Conservation (phyloP, 2,797 vertebrate species). For the Enteromius mattozi region DNA sequence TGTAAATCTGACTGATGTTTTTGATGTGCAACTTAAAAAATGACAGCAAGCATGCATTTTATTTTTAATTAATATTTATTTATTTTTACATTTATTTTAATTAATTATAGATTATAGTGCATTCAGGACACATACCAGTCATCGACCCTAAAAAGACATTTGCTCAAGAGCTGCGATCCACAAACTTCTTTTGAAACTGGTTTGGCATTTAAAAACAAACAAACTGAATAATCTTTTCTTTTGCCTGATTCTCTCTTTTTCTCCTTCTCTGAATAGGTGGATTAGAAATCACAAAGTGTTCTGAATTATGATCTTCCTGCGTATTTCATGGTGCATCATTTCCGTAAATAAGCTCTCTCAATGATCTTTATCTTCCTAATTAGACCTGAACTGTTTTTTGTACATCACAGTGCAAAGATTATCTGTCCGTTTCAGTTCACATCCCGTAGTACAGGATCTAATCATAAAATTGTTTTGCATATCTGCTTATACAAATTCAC, state of each 20-base stretch:
- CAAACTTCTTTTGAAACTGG: background rate
- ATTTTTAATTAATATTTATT: background rate
- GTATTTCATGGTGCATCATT: constrained; percentile 68
- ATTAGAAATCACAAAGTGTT: constrained; percentile 67
- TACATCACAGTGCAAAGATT: background rate
- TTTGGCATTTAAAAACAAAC: background rate
- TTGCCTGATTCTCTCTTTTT: background rate
- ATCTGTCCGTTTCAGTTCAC: constrained; percentile 35
- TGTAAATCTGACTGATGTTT: background rate
- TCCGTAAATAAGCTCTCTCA: constrained; percentile 67
- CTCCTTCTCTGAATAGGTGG: constrained; percentile 70
- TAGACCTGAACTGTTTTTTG: constrained; percentile 6
- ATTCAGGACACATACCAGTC: background rate
- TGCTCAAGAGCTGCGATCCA: background rate
- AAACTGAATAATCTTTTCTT: background rate
- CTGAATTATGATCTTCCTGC: constrained; percentile 67
- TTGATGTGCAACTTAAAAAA: background rate
- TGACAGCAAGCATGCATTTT: background rate
- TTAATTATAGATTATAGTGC: background rate
- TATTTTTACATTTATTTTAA: background rate
- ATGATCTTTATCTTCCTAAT: constrained; percentile 27
- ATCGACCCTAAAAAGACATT: background rate
- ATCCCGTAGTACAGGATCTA: constrained; percentile 6
- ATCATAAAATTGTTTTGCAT: constrained; percentile 9
- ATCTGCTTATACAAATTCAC: constrained; percentile 17